phyloP scores from a whole-genome alignment of 1,140 invertebrate species.

The Mycetomoellerius zeteki region DNA sequence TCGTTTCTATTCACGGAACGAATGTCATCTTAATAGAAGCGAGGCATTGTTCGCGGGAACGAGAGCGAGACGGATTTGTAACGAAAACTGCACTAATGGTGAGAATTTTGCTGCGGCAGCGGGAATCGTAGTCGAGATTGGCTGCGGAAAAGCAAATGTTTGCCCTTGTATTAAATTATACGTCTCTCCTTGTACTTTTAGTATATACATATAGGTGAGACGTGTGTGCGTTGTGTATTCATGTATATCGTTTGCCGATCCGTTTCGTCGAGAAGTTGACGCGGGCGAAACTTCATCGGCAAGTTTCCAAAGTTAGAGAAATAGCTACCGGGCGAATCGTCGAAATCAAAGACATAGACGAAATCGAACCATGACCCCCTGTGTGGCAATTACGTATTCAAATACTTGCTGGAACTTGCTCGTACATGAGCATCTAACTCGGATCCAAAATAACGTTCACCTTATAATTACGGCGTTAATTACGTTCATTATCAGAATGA shows the following conservation, averaged over 20 bases:
- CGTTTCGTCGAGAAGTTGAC: constrained; percentile 53
- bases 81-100: constrained; percentile 27
- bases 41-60: not conserved
- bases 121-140: constrained; percentile 17
- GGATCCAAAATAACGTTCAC: not conserved
- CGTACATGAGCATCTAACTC: not conserved
- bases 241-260: constrained; percentile 29
- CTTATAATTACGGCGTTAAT: constrained; percentile 22
- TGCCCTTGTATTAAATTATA: constrained; percentile 39
- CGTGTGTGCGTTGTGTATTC: not conserved
- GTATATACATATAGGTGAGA: no score
- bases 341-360: constrained; percentile 58
- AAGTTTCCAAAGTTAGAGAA: constrained; percentile 58
- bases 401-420: constrained; percentile 13
- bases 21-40: constrained; percentile 11
- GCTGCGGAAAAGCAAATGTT: constrained; percentile 46
- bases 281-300: constrained; percentile 34
- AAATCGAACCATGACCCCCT: not conserved
- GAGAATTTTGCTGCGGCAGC: constrained; percentile 21
- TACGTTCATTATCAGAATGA: not conserved
- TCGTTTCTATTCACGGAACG: constrained; percentile 26
- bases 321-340: constrained; percentile 48
- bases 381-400: constrained; percentile 38
- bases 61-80: constrained; percentile 4
- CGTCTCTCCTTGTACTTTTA: constrained; percentile 26